phyloP scores from a whole-genome alignment of 2,797 vertebrate species.

The Myotis planiceps region DNA sequence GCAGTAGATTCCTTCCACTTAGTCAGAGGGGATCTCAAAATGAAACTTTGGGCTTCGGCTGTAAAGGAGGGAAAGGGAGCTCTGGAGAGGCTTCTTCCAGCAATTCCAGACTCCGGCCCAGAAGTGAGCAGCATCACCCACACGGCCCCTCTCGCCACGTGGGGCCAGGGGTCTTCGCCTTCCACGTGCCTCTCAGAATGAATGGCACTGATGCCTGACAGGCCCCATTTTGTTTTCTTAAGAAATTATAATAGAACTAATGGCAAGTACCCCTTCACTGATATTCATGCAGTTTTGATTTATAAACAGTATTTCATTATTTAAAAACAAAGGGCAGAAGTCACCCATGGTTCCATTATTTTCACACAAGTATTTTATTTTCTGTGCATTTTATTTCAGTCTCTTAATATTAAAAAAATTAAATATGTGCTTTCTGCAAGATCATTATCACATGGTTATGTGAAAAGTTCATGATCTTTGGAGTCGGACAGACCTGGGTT shows the following conservation, averaged over 20 bases:
- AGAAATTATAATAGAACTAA: background rate
- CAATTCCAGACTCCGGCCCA: background rate
- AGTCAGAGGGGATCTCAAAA: background rate
- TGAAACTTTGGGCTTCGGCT: background rate
- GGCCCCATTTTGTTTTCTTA: background rate
- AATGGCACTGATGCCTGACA: background rate
- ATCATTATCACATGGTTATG: background rate
- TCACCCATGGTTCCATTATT: background rate
- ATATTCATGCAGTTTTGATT: background rate
- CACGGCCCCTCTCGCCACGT: background rate
- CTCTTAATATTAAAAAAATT: background rate
- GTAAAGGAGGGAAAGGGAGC: background rate
- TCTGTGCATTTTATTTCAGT: background rate
- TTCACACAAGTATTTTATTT: background rate
- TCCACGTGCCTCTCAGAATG: background rate
- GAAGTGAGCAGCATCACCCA: background rate
- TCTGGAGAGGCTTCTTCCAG: background rate
- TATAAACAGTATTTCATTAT: background rate
- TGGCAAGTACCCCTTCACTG: background rate
- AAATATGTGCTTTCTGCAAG: background rate
- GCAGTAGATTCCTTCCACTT: background rate
- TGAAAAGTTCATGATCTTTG: background rate
- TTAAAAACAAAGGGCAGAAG: background rate
- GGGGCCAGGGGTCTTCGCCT: background rate
- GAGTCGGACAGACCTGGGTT: background rate